phyloP scores from a whole-genome alignment of 1,140 invertebrate genomes.

The Liolophura sinensis region DNA sequence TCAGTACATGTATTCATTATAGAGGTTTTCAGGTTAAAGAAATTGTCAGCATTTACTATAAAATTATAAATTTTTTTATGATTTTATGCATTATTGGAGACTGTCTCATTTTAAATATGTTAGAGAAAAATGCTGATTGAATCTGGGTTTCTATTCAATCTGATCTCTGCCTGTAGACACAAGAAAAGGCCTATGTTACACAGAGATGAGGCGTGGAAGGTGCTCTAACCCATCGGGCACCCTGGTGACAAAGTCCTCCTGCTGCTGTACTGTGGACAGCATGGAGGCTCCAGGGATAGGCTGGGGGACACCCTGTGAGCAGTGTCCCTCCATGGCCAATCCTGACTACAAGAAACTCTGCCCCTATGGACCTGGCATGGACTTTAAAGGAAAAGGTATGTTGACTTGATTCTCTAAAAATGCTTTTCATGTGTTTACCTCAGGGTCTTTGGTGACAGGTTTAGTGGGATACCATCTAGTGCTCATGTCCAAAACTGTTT shows the following conservation, averaged over 20 bases:
- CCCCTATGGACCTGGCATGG: constrained; percentile 78
- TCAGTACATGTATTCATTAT: too few relatives aligned
- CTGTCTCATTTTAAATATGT: too few relatives aligned
- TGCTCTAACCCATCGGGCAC: constrained; percentile 76
- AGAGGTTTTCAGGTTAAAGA: too few relatives aligned
- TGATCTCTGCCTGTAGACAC: constrained; percentile 73
- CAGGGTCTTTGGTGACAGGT: background rate
- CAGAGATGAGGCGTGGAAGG: constrained; percentile 73
- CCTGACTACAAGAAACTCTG: constrained; percentile 77
- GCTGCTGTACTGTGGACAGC: constrained; percentile 76
- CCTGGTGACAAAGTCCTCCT: constrained; percentile 81
- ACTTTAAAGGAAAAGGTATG: constrained; percentile 77
- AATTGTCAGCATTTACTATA: too few relatives aligned
- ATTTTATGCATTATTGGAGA: too few relatives aligned
- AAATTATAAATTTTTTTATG: too few relatives aligned
- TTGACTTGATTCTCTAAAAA: background rate
- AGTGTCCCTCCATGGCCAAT: constrained; percentile 73
- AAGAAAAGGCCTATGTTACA: constrained; percentile 80
- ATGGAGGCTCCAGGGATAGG: constrained; percentile 69
- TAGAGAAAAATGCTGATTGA: too few relatives aligned
- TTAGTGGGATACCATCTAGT: too few relatives aligned
- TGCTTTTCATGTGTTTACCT: background rate
- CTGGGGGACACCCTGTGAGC: constrained; percentile 81
- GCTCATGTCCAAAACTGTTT: too few relatives aligned
- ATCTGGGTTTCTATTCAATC: too few relatives aligned